Evolutionary conservation across 2,888 invertebrate genomes (phyloP), one percentile per base, ranked within the genome.

Genomic region (Mythimna impura): DNA sequence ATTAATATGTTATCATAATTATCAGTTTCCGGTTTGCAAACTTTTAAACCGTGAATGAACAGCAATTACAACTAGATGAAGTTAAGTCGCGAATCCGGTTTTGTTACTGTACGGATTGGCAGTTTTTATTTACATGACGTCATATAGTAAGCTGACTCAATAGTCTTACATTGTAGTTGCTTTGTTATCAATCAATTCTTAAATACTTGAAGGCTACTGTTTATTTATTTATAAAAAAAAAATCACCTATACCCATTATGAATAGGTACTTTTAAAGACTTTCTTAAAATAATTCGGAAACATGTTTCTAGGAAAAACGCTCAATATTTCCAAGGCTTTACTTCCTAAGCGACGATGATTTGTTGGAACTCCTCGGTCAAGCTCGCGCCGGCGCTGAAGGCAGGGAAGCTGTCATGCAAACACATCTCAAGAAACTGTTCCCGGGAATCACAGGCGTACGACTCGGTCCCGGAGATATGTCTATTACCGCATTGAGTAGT

Each of bases 281-380:
- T 17, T 6, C 17, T 9, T 36, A 22, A 17, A 20, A 25, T 25
- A 25, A 63, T 63, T 40, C 14, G 22, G 20, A 25, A 5, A 50
- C 9, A 40, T 66, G 9, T 71, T 88, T 87, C 40, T 93, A 99
- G 98, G 99, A 99, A 86, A 99, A 99, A 94, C 97, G 99, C 57
- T 97, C 98, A 0, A 97, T 97, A 65, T 99, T 99, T 94, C 99
- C 99, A 10, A 97, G 99, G 75, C 98, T 99, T 87, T 99, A 99
- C 91, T 99, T 99, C 92, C 97, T 99, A 80, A 99, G 99, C 76
- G 99, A 99, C 91, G 99, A 99, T 89, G 99, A 99, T 93, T 96
- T 99, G 70, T 95, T 99, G 73, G 99, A 99, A 96, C 97, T 99
- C 78, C 97, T 99, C 17, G 99, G 99, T 0, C 99, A 99, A 94